phyloP scores from a whole-genome alignment of 2,888 invertebrate genomes.

The Ischnus inquisitorius region DNA sequence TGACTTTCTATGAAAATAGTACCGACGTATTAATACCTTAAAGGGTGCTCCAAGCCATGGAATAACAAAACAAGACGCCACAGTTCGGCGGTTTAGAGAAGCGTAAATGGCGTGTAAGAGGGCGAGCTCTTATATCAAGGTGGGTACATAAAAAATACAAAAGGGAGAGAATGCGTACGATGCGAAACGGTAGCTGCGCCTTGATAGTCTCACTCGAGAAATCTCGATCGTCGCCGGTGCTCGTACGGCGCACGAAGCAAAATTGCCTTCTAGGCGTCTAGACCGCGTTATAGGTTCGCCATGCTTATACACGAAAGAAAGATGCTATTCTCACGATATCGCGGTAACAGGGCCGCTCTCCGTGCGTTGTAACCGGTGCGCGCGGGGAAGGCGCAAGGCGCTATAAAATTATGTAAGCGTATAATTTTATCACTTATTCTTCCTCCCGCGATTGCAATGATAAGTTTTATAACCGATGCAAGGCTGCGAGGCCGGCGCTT shows the following conservation, averaged over 20 bases:
- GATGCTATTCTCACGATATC: constrained; percentile 65
- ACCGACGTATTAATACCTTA: too few species aligned
- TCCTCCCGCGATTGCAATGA: constrained; percentile 68
- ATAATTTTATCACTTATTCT: constrained; percentile 73
- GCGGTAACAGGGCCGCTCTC: neutral
- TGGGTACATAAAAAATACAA: constrained; percentile 38
- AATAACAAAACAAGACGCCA: neutral
- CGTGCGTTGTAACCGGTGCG: neutral
- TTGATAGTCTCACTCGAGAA: constrained; percentile 49
- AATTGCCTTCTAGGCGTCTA: constrained; percentile 49
- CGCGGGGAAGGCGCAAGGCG: constrained; percentile 42
- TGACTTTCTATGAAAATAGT: too few species aligned
- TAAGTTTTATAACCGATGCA: constrained; percentile 69
- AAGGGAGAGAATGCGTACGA: constrained; percentile 46
- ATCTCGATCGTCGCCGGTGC: constrained; percentile 55
- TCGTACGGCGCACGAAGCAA: constrained; percentile 43
- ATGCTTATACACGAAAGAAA: constrained; percentile 38
- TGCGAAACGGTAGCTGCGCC: constrained; percentile 65
- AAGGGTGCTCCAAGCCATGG: neutral
- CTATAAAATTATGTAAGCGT: constrained; percentile 72
- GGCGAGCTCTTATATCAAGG: constrained; percentile 48
- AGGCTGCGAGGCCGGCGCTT: constrained; percentile 43
- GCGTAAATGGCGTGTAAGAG: constrained; percentile 62
- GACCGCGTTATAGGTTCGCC: constrained; percentile 19
- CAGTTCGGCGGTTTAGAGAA: constrained; percentile 12